Evolutionary conservation across 2,113 vertebrate species (phyloP).

Genomic region (Dryoscopus gambensis): DNA sequence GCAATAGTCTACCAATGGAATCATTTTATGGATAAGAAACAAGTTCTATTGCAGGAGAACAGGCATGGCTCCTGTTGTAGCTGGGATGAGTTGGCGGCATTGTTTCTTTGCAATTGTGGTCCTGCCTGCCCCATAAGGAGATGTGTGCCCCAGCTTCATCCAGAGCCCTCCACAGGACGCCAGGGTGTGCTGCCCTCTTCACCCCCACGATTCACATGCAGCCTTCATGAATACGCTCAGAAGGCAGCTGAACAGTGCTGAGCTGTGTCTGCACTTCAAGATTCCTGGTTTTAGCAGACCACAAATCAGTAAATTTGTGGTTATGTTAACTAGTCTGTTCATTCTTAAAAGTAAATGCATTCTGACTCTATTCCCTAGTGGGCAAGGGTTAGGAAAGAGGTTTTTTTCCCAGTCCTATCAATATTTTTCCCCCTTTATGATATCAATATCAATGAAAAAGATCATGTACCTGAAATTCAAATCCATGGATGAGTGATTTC

Average conservation of each 20-base stretch:
- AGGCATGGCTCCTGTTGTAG: not conserved
- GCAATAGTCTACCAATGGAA: not conserved
- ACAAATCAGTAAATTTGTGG: not conserved
- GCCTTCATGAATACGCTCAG: not conserved
- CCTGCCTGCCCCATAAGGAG: not conserved
- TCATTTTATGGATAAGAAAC: not conserved
- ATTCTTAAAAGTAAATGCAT: not conserved
- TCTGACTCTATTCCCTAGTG: not conserved
- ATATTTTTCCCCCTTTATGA: not conserved
- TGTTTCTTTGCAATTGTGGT: not conserved
- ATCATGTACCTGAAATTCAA: not conserved
- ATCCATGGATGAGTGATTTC: not conserved
- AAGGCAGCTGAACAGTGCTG: not conserved
- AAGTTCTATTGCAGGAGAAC: not conserved
- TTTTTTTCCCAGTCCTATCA: not conserved
- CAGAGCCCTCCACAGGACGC: not conserved
- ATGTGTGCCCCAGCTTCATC: fast-evolving
- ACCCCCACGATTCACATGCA: not conserved
- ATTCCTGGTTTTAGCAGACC: not conserved
- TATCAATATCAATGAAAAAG: not conserved
- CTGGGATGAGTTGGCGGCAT: not conserved
- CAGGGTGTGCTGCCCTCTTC: fast-evolving
- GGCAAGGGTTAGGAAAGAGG: not conserved
- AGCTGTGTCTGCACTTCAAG: not conserved
- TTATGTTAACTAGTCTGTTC: not conserved